These are phyloP conservation scores for Elymnias hypermnestra DNA, from an alignment of 1,140 invertebrate genomes.

Conservation along the genomic window DNA sequence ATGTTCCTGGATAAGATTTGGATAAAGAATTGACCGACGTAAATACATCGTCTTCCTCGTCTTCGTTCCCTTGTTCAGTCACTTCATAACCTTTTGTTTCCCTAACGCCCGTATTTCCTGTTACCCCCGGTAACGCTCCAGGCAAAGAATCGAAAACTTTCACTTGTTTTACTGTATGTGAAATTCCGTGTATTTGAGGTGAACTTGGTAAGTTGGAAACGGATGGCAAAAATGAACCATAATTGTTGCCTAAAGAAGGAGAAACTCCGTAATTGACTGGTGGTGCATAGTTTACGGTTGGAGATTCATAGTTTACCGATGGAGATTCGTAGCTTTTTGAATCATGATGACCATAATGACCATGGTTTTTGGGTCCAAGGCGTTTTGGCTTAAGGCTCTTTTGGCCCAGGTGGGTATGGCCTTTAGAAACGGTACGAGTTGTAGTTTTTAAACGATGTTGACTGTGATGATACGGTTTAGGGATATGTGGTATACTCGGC, in stretches of 20 bases:
- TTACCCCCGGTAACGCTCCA: constrained; percentile 26
- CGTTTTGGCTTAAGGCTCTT: constrained; percentile 34
- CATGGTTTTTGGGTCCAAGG: constrained; percentile 36
- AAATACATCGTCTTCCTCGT: constrained; percentile 56
- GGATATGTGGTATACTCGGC: constrained; percentile 43
- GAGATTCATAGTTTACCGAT: constrained; percentile 19
- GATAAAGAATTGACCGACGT: constrained; percentile 46
- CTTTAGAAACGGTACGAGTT: constrained; percentile 39
- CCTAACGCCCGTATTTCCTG: constrained; percentile 16
- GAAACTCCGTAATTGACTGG: constrained; percentile 31
- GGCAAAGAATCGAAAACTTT: constrained; percentile 63
- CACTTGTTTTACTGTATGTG: constrained; percentile 59
- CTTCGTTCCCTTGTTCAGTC: constrained; percentile 58
- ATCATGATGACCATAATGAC: constrained; percentile 40
- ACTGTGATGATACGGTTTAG: constrained; percentile 20
- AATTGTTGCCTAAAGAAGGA: constrained; percentile 42
- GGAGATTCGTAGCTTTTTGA: constrained; percentile 32
- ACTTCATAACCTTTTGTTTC: constrained; percentile 54
- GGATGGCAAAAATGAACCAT: constrained; percentile 37
- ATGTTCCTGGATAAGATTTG: constrained; percentile 44
- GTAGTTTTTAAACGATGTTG: constrained; percentile 50
- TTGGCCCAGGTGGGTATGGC: constrained; percentile 41
- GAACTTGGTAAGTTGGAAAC: constrained; percentile 35
- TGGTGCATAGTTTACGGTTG: constrained; percentile 21
- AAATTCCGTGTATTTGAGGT: constrained; percentile 46